phyloP scores from a whole-genome alignment of 2,113 vertebrate species.

The Sebastes fasciatus region DNA sequence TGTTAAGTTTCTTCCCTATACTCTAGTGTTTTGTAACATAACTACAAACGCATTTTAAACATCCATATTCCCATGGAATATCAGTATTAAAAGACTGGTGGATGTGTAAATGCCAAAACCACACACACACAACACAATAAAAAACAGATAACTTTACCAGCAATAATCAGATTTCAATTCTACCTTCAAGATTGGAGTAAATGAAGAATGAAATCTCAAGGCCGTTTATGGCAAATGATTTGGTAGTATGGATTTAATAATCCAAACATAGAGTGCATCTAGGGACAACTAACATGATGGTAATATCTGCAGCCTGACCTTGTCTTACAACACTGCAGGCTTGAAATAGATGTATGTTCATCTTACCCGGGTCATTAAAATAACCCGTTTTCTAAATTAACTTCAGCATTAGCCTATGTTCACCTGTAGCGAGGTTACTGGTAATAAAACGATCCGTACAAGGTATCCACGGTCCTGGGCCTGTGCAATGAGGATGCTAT shows the following conservation, averaged over 20 bases:
- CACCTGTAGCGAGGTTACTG: background rate
- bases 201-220: background rate
- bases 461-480: background rate
- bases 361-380: constrained; percentile 27
- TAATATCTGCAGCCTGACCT: constrained; percentile 36
- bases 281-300: constrained; percentile 1
- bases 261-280: background rate
- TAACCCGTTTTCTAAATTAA: background rate
- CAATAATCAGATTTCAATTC: background rate
- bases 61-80: background rate
- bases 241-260: background rate
- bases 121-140: background rate
- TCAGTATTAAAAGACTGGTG: background rate
- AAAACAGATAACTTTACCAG: background rate
- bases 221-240: background rate
- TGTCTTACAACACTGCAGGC: constrained; percentile 5
- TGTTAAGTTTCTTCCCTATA: too few species aligned
- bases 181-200: background rate
- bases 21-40: background rate
- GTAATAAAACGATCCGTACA: background rate
- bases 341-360: constrained; percentile 48
- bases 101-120: background rate
- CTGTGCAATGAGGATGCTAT: background rate
- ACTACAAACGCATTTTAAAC: background rate
- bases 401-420: background rate